A percentile compares a stretch with the other conserved stretches of the same genome.
phyloP scores from a whole-genome alignment of 2,797 vertebrate genomes.

The Cichlasoma orientale region DNA sequence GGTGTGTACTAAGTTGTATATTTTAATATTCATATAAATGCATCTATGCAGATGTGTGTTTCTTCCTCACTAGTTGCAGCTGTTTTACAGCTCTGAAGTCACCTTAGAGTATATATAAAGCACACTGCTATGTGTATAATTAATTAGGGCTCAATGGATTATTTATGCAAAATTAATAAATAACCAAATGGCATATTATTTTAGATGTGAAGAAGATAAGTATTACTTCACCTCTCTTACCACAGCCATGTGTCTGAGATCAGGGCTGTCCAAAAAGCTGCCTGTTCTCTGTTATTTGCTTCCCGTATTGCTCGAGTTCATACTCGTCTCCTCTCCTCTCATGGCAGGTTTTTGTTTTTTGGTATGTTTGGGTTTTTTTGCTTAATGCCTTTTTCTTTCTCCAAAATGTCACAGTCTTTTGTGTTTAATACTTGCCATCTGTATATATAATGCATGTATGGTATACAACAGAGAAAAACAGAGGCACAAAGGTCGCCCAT shows the following conservation, averaged over 20 bases:
- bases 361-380: too few relatives aligned
- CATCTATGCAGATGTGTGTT: not conserved
- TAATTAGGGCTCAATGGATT: not conserved
- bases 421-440: not conserved
- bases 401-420: not conserved
- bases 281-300: constrained; percentile 14
- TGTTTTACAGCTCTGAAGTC: not conserved
- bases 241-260: not conserved
- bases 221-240: not conserved
- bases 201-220: not conserved
- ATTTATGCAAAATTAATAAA: not conserved
- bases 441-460: not conserved
- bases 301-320: not conserved
- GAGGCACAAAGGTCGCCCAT: not conserved
- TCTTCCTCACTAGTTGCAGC: not conserved
- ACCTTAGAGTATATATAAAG: not conserved
- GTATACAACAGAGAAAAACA: not conserved
- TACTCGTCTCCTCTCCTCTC: not conserved
- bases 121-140: not conserved
- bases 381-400: not conserved
- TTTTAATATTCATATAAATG: not conserved
- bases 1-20: too few relatives aligned
- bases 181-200: not conserved
- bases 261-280: constrained; percentile 10
- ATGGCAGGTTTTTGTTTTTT: too few relatives aligned